Evolutionary conservation across 2,888 invertebrate genomes (phyloP).

Genomic region (Belgica antarctica): DNA sequence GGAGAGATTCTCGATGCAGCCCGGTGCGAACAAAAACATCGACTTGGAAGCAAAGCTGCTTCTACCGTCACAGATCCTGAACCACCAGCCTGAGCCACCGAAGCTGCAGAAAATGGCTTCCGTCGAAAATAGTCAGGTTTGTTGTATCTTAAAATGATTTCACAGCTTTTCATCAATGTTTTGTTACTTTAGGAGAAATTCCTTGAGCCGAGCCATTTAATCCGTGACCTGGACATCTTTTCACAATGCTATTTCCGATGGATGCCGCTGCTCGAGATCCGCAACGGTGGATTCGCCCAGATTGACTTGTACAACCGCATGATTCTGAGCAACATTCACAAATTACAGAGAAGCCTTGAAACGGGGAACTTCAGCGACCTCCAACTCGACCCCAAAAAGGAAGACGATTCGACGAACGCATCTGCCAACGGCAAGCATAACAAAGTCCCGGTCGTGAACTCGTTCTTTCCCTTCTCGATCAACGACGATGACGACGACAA

Average conservation of each 20-base stretch:
- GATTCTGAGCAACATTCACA: conserved; percentile 53
- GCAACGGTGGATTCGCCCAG: conserved; percentile 54
- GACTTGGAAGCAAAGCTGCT: conserved; percentile 27
- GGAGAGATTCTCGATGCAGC: conserved; percentile 46
- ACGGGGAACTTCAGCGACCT: conserved; percentile 53
- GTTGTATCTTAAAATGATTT: neutral
- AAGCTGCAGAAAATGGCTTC: neutral
- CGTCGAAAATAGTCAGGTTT: conserved; percentile 3
- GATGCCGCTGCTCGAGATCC: conserved; percentile 73
- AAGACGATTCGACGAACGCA: conserved; percentile 32
- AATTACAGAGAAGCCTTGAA: conserved; percentile 53
- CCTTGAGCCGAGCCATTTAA: conserved; percentile 58
- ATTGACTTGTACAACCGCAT: conserved; percentile 54
- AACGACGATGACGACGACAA: conserved; percentile 50
- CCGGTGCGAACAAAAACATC: neutral
- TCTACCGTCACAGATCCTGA: conserved; percentile 19
- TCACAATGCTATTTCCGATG: conserved; percentile 87
- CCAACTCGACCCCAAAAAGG: conserved; percentile 46
- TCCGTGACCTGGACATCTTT: conserved; percentile 72
- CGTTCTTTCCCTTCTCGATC: conserved; percentile 55
- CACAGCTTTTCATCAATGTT: conserved; percentile 34
- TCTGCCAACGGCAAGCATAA: conserved; percentile 47
- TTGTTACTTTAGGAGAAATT: conserved; percentile 49
- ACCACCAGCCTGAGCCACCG: neutral
- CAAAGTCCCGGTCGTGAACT: conserved; percentile 53